Evolutionary conservation across 35 echinoderm and acorn worm genomes (phyloP).

Genomic region (Ptychodera flava): DNA sequence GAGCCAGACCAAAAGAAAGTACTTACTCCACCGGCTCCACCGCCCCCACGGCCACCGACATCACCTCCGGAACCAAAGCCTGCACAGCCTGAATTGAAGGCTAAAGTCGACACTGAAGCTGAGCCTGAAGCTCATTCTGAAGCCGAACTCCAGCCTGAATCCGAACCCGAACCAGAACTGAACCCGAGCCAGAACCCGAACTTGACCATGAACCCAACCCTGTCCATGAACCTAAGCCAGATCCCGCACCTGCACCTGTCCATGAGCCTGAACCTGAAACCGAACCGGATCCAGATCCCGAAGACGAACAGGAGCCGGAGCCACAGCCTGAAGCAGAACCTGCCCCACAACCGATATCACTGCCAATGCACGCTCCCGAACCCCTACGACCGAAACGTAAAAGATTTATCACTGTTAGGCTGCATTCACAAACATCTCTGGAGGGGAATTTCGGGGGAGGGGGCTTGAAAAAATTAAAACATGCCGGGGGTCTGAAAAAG

Average conservation of each 20-base stretch:
- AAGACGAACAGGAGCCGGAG: background rate
- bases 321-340: background rate
- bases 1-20: background rate
- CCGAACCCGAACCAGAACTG: background rate
- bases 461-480: too few species aligned
- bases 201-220: background rate
- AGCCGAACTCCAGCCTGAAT: background rate
- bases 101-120: background rate
- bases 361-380: background rate
- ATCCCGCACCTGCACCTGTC: background rate
- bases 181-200: background rate
- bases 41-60: background rate
- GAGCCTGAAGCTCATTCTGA: background rate
- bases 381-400: background rate
- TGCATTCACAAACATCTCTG: too few species aligned
- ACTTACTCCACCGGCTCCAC: background rate
- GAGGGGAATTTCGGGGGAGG: too few species aligned
- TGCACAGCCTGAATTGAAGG: background rate
- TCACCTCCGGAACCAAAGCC: background rate
- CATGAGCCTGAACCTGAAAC: background rate
- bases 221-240: background rate
- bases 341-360: background rate
- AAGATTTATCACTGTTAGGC: too few species aligned
- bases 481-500: too few species aligned
- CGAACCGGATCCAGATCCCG: background rate